These are phyloP conservation scores for Epistrophe grossulariae DNA, from an alignment of 2,888 invertebrate genomes.

Conservation along the genomic window DNA sequence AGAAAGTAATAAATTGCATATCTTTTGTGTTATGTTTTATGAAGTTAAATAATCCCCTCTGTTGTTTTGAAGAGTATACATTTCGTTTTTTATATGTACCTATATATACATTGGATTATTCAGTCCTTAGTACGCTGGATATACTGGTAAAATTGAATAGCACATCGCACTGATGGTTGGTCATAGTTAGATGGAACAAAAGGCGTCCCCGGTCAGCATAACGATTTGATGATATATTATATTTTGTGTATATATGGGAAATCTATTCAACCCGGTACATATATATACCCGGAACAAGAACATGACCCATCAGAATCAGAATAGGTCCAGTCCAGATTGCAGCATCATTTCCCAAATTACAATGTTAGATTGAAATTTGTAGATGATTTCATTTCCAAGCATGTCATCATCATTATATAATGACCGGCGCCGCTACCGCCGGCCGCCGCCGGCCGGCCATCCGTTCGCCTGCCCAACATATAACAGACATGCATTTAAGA, in stretches of 20 bases:
- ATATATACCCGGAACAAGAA: not conserved
- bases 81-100: not conserved
- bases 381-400: constrained; percentile 70
- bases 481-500: constrained; percentile 41
- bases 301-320: constrained; percentile 23
- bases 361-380: constrained; percentile 75
- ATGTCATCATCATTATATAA: constrained; percentile 73
- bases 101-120: not conserved
- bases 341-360: constrained; percentile 74
- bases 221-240: not conserved
- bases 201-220: constrained; percentile 28
- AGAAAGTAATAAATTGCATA: too few relatives aligned
- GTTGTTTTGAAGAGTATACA: not conserved
- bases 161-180: not conserved
- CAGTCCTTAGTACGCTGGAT: constrained; percentile 22
- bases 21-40: too few relatives aligned
- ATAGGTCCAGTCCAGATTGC: constrained; percentile 55
- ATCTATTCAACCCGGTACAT: constrained; percentile 14
- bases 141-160: constrained; percentile 27
- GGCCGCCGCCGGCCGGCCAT: not conserved
- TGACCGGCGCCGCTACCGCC: constrained; percentile 24
- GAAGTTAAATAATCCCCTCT: not conserved
- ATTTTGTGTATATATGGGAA: not conserved
- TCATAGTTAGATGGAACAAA: constrained; percentile 27
- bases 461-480: too few relatives aligned